Evolutionary conservation across 2,888 invertebrate genomes (phyloP), one percentile per base, ranked within the genome.

Genomic region (Drosophila cognata): DNA sequence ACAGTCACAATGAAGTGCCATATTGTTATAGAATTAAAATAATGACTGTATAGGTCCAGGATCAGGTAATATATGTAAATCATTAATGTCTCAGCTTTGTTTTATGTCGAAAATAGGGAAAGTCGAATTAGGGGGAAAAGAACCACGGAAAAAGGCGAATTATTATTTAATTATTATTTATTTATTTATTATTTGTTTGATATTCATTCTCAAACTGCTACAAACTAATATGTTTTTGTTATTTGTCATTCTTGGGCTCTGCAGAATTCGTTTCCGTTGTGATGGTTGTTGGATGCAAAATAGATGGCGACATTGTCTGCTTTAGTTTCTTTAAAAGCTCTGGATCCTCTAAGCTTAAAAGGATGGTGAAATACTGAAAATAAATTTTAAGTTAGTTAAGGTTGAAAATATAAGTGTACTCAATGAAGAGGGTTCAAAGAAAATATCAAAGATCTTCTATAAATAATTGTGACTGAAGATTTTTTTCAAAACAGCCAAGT

Each of bases 311-410:
- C 38, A 78, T 73, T 33, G 64, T 74, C 29, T 61, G 60, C n/a
- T 78, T 35, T 4, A 77, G 41, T 59, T 78, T 77, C 16, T 64
- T 29, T 11, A 78, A 61, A 10, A 77, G 68, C n/a, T 64, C 61
- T 2, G 36, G 63, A 36, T 77, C 68, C 28, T 78, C 68, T 5
- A 68, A 41, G 4, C 51, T 48, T 36, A 77, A 57, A 29, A 77
- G 31, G 0, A 77, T 68, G 16, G 68, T 36, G 11, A 61, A 68
- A 21, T 77, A 77, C 77, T 77, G 61, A 72, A 31, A 56, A 56
- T 21, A 41, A 35, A 8, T n/a, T 36, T 13, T 8, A 25, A 18
- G 29, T 63, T 33, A 8, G 8, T 16, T 38, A 21, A 28, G 6
- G 51, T 51, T 31, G 6, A 7, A 25, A 10, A 16, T 13, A n/a